phyloP scores from a whole-genome alignment of 2,113 vertebrate genomes.

The Calyptomena viridis region DNA sequence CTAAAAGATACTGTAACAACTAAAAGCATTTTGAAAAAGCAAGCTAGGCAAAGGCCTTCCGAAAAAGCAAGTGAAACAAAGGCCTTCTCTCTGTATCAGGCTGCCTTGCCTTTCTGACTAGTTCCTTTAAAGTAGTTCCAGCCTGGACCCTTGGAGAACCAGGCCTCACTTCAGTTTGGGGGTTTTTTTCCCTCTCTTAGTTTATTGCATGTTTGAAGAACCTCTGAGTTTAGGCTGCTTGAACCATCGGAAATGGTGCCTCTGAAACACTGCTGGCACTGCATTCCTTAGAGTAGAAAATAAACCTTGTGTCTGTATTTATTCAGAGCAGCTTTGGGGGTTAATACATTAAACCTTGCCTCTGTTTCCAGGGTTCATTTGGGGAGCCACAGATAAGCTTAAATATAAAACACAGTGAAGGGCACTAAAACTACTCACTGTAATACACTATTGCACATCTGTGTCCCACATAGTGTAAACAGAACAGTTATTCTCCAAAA shows the following conservation, averaged over 20 bases:
- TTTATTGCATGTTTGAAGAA: neutral
- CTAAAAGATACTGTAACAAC: too few species aligned
- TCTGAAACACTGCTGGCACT: neutral
- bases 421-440: neutral
- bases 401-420: neutral
- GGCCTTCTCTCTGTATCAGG: too few species aligned
- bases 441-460: neutral
- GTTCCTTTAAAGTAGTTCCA: neutral
- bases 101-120: neutral
- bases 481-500: neutral
- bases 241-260: neutral
- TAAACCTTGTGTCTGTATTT: neutral
- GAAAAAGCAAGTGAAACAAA: too few species aligned
- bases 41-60: too few species aligned
- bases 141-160: neutral
- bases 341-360: neutral
- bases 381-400: neutral
- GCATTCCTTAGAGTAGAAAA: neutral
- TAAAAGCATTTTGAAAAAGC: too few species aligned
- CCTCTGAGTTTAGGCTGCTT: neutral
- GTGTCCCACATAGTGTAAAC: neutral
- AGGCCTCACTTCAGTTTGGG: neutral
- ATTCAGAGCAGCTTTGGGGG: neutral
- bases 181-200: neutral
- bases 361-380: neutral